A percentile compares a stretch with the other conserved stretches of the same genome.
Conservation (phyloP, 1,140 invertebrate genomes). For the Bombyx mandarina region DNA sequence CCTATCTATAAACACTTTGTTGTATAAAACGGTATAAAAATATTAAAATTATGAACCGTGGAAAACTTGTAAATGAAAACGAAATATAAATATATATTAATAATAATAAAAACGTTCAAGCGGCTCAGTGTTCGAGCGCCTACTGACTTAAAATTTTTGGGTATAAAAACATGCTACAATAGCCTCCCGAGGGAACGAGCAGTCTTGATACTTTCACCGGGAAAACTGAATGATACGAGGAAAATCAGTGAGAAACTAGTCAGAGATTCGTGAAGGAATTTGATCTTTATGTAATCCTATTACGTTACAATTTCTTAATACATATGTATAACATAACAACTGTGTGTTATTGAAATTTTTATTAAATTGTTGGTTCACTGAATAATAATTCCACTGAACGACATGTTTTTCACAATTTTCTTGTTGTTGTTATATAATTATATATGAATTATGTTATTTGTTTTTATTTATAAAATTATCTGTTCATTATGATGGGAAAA, state of each 20-base stretch:
- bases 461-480: no score
- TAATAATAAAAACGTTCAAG: constrained; percentile 68
- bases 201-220: constrained; percentile 50
- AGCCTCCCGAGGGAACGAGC: constrained; percentile 44
- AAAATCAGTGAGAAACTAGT: background rate
- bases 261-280: constrained; percentile 1
- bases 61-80: constrained; percentile 71
- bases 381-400: no score
- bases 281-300: constrained; percentile 6
- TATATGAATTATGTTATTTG: no score
- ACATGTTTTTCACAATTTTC: no score
- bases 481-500: no score
- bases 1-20: constrained; percentile 65
- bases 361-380: no score
- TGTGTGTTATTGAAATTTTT: no score
- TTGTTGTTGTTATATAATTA: no score
- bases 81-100: constrained; percentile 71
- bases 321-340: no score
- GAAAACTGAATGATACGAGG: constrained; percentile 10
- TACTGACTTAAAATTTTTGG: constrained; percentile 72
- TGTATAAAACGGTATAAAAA: constrained; percentile 71
- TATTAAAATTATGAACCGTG: constrained; percentile 70
- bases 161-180: constrained; percentile 72
- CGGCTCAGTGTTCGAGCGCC: constrained; percentile 67
- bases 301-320: no score